A percentile compares a stretch with the other conserved stretches of the same genome.
Conservation (phyloP, 2,888 invertebrate genomes). For the Caenorhabditis japonica region DNA sequence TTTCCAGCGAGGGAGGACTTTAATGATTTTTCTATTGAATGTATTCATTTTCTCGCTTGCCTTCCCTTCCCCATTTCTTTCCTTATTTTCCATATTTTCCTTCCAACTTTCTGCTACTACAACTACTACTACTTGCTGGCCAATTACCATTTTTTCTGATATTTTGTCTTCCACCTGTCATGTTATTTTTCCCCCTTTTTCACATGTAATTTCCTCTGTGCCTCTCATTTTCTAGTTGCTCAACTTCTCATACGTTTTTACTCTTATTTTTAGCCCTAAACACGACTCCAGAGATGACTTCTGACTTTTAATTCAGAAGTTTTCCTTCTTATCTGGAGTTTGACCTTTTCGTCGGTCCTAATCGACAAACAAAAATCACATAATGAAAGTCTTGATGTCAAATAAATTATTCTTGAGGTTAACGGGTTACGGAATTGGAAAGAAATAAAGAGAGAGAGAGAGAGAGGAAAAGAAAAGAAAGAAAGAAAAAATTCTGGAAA, state of each 20-base stretch:
- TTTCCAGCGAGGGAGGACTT: slow-evolving; percentile 70
- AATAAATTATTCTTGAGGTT: slow-evolving; percentile 46
- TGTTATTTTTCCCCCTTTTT: no score
- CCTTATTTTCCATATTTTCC: background rate
- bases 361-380: background rate
- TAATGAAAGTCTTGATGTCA: slow-evolving; percentile 29
- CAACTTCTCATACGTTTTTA: slow-evolving; percentile 16
- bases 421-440: slow-evolving; percentile 2
- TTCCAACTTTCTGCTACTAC: slow-evolving; percentile 1
- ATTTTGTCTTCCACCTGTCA: no score
- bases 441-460: no score
- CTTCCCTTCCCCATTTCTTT: slow-evolving; percentile 33
- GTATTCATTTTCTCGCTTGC: slow-evolving; percentile 19
- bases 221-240: no score
- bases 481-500: no score
- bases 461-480: no score
- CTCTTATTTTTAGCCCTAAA: slow-evolving; percentile 22
- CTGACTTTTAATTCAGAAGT: slow-evolving; percentile 24
- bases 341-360: background rate
- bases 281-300: slow-evolving; percentile 28
- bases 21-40: slow-evolving; percentile 22
- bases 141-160: background rate
- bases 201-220: no score
- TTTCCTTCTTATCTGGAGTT: slow-evolving; percentile 29
- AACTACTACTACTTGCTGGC: slow-evolving; percentile 7